Evolutionary conservation across 2,797 vertebrate genomes (phyloP).

Genomic region (Xenopus petersii): DNA sequence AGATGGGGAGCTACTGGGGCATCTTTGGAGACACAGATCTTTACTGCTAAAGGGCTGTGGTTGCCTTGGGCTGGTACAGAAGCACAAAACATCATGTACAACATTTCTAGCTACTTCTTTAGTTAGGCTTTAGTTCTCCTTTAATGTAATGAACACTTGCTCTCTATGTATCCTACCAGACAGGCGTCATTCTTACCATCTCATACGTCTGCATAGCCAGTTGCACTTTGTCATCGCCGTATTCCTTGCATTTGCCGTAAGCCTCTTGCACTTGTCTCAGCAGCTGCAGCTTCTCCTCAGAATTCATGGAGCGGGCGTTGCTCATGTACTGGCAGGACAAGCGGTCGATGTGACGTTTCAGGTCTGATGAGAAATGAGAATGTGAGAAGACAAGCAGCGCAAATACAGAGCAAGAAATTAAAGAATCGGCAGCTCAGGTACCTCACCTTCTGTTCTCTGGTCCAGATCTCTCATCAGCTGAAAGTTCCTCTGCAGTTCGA

Average conservation of each 20-base stretch:
- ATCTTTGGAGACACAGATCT: too few relatives aligned
- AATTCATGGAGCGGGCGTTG: constrained; percentile 83
- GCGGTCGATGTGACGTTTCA: constrained; percentile 92
- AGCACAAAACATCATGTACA: too few relatives aligned
- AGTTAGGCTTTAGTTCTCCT: too few relatives aligned
- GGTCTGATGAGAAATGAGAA: constrained; percentile 70
- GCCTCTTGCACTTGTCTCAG: constrained; percentile 94
- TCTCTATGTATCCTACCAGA: background rate
- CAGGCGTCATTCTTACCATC: constrained; percentile 76
- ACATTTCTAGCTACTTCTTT: too few relatives aligned
- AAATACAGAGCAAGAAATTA: background rate
- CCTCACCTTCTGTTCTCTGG: constrained; percentile 91
- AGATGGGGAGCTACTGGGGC: too few relatives aligned
- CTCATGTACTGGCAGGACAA: constrained; percentile 92
- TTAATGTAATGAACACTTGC: too few relatives aligned
- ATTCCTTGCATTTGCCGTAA: constrained; percentile 95
- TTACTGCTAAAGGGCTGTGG: too few relatives aligned
- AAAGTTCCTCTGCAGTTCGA: constrained; percentile 96
- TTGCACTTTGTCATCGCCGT: constrained; percentile 96
- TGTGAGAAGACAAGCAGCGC: background rate
- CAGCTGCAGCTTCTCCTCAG: constrained; percentile 89
- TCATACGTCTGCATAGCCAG: constrained; percentile 98
- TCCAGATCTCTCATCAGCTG: constrained; percentile 96
- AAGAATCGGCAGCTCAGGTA: background rate
- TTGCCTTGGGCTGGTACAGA: too few relatives aligned